These are phyloP conservation scores for Plectropomus leopardus DNA, from an alignment of 2,113 vertebrate species.

Conservation along the genomic window DNA sequence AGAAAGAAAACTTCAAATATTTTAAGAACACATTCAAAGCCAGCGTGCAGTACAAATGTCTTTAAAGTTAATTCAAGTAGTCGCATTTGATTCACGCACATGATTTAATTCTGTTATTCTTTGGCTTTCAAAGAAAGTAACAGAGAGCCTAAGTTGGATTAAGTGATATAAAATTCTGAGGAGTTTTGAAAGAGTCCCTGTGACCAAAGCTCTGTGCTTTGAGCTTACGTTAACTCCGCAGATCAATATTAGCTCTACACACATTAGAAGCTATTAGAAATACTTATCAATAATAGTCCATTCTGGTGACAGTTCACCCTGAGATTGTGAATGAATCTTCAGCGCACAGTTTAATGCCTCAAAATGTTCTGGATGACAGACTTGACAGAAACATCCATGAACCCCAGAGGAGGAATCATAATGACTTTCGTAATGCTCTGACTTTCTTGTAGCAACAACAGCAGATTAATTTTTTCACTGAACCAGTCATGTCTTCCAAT, in stretches of 20 bases:
- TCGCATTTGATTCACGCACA: constrained; percentile 44
- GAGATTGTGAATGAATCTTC: constrained; percentile 3
- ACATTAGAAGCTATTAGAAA: constrained; percentile 3
- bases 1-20: constrained; percentile 44
- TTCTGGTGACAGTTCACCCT: background rate
- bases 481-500: no score
- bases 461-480: no score
- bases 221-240: background rate
- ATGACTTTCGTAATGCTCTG: background rate
- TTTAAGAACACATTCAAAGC: constrained; percentile 57
- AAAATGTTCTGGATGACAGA: no score
- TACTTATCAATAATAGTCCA: background rate
- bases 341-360: background rate
- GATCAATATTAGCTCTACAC: background rate
- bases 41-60: constrained; percentile 4
- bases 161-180: constrained; percentile 21
- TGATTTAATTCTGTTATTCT: constrained; percentile 40
- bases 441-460: background rate
- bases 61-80: constrained; percentile 54
- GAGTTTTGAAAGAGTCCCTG: constrained; percentile 26
- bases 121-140: constrained; percentile 41
- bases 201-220: constrained; percentile 33
- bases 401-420: background rate
- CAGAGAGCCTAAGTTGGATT: constrained; percentile 22
- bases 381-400: background rate